These are phyloP conservation scores for Papilio dardanus DNA, from an alignment of 1,140 invertebrate species.

Conservation along the genomic window DNA sequence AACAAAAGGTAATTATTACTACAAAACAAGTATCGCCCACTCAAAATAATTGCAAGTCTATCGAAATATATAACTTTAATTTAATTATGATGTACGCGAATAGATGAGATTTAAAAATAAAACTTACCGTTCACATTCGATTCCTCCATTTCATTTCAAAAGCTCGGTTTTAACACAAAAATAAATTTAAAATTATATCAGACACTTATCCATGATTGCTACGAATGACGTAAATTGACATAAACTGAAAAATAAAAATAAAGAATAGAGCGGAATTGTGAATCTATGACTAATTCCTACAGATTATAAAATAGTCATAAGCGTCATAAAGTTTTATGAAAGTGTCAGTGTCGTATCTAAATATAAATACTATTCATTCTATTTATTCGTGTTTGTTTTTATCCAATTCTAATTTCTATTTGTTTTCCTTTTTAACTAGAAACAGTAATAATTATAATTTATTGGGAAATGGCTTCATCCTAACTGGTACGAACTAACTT, in stretches of 20 bases:
- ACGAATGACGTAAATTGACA: slow-evolving; percentile 46
- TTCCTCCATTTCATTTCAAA: slow-evolving; percentile 73
- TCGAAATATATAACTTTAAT: background rate
- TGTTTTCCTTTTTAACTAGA: no score
- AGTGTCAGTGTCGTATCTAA: no score
- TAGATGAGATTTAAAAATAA: slow-evolving; percentile 20
- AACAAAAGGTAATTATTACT: slow-evolving; percentile 68
- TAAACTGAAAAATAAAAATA: slow-evolving; percentile 17
- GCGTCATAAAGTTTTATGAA: no score
- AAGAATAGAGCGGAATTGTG: background rate
- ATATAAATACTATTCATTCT: no score
- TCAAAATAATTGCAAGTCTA: slow-evolving; percentile 54
- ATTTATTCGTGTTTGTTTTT: no score
- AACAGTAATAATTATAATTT: no score
- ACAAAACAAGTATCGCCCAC: slow-evolving; percentile 69
- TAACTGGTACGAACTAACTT: no score
- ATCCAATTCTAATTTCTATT: no score
- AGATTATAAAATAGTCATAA: background rate
- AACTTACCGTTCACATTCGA: slow-evolving; percentile 63
- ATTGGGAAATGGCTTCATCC: no score
- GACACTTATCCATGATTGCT: slow-evolving; percentile 38
- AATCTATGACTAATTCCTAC: background rate
- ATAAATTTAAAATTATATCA: slow-evolving; percentile 50
- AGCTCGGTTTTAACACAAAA: slow-evolving; percentile 50
- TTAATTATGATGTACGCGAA: background rate